phyloP scores from a whole-genome alignment of 2,888 invertebrate species.

The Gibbula magus region DNA sequence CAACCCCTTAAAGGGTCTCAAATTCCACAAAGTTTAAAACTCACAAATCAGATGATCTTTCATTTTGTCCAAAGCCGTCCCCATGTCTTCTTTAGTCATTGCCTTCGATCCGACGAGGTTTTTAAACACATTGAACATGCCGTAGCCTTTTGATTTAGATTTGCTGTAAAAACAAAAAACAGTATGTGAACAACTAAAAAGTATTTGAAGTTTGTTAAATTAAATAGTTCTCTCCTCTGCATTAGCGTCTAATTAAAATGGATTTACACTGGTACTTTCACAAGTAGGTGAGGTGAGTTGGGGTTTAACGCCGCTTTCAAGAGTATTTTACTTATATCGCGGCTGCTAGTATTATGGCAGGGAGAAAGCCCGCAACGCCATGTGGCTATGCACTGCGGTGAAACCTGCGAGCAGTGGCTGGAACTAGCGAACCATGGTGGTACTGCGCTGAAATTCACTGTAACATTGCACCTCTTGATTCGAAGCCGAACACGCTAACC shows the following conservation, averaged over 20 bases:
- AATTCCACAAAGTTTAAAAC: conserved; percentile 16
- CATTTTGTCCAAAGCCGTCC: conserved; percentile 92
- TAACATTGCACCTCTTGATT: too few species aligned
- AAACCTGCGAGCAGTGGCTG: too few species aligned
- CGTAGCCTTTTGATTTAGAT: conserved; percentile 52
- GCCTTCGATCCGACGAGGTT: conserved; percentile 83
- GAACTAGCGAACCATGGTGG: too few species aligned
- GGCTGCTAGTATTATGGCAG: too few species aligned
- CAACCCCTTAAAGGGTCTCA: not conserved
- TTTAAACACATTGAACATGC: conserved; percentile 79
- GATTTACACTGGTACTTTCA: not conserved
- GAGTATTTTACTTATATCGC: too few species aligned
- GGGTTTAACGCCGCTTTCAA: too few species aligned
- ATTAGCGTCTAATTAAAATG: not conserved
- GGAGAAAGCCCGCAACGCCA: too few species aligned
- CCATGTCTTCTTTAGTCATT: conserved; percentile 86
- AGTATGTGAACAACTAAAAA: not conserved
- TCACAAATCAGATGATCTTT: conserved; percentile 91
- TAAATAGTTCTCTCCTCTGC: not conserved
- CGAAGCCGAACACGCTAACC: too few species aligned
- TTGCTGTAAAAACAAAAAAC: conserved; percentile 5
- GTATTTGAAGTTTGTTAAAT: not conserved
- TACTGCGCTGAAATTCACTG: too few species aligned
- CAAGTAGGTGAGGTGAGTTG: too few species aligned
- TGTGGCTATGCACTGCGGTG: too few species aligned